These are phyloP conservation scores for Silurus meridionalis DNA, from an alignment of 2,113 vertebrate species.

Conservation along the genomic window DNA sequence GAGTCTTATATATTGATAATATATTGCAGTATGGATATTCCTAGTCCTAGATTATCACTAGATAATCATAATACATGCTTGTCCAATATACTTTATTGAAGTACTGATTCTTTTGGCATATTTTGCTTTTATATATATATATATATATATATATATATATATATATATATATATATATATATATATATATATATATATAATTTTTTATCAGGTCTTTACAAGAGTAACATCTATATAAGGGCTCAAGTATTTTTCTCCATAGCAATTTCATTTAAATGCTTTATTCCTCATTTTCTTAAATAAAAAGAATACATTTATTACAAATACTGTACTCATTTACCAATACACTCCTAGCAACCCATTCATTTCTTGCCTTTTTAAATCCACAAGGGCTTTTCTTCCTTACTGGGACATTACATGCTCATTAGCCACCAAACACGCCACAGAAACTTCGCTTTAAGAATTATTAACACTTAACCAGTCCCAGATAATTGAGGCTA, in stretches of 20 bases:
- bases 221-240: not conserved
- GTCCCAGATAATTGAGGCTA: constrained; percentile 66
- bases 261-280: not conserved
- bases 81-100: too few species aligned
- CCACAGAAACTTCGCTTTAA: constrained; percentile 66
- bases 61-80: not conserved
- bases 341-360: constrained; percentile 27
- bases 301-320: not conserved
- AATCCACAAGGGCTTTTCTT: constrained; percentile 15
- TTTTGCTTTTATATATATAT: too few species aligned
- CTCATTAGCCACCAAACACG: constrained; percentile 73
- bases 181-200: too few species aligned
- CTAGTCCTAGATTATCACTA: not conserved
- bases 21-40: not conserved
- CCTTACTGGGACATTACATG: constrained; percentile 45
- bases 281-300: not conserved
- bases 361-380: not conserved
- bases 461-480: constrained; percentile 75
- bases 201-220: not conserved
- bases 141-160: too few species aligned
- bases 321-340: not conserved
- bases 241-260: too few species aligned
- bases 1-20: not conserved
- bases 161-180: too few species aligned
- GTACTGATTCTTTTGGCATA: not conserved